Evolutionary conservation across 2,888 invertebrate genomes (phyloP), one percentile per base, ranked within the genome.

Genomic region (Coleophora deauratella): DNA sequence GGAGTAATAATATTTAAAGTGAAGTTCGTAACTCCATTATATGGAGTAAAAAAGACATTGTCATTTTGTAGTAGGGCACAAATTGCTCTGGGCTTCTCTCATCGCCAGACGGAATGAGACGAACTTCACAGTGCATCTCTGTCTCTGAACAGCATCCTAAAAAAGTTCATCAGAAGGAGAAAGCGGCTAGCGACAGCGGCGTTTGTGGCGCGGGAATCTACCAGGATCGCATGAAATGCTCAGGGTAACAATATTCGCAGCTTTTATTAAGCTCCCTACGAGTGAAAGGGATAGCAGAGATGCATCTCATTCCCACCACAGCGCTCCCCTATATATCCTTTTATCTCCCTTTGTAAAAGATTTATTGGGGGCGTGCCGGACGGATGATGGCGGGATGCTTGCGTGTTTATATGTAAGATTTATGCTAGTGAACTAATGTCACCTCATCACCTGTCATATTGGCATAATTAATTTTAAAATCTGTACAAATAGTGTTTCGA

Each of bases 101-200:
- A 27, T 12, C 9, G 35, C 28, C 31, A 11, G 41, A 41, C 35
- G 55, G 51, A 57, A 51, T 37, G 60, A 59, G 55, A 59, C 40
- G 45, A 35, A 45, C 33, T 32, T 43, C 47, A 45, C 38, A 48
- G 40, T 51, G 36, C 50, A 49, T 68, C 65, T 51, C 62, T 55
- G 52, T 71, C 61, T 14, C 44, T 43, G 42, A 40, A 42, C 33
- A 31, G 44, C 46, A 46, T 57, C 52, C 54, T 61, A 68, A 67
- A 72, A 69, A 72, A 65, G 64, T 58, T 63, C 63, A 68, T 55
- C 62, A 72, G 72, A 77, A 79, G 73, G 80, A 80, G 84, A 72
- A 72, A 85, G 85, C 84, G 81, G 84, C 82, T 84, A 85, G 84
- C 82, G 85, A 85, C 85, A 85, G 67, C 68, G 77, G 64, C 68